Evolutionary conservation across 2,888 invertebrate species (phyloP).

Genomic region (Theretra japonica): DNA sequence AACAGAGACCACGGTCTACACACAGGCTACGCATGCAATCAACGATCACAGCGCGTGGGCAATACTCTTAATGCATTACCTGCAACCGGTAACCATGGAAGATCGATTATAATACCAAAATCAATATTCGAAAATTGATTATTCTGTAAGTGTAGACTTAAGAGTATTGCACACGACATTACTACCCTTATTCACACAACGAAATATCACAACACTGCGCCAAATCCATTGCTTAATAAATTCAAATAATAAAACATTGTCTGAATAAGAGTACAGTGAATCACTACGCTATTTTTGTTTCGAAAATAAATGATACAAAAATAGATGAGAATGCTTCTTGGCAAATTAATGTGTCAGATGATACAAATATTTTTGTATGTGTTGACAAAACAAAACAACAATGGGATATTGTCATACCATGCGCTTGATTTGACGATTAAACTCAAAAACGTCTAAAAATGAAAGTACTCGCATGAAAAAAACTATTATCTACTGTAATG

Average conservation of each 20-base stretch:
- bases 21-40: slow-evolving; percentile 78
- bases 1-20: slow-evolving; percentile 82
- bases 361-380: not conserved
- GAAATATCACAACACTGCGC: slow-evolving; percentile 6
- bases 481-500: not conserved
- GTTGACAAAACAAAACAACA: slow-evolving; percentile 21
- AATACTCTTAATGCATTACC: not conserved
- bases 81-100: not conserved
- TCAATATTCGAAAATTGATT: not conserved
- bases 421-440: not conserved
- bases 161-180: slow-evolving; percentile 18
- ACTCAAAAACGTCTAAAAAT: not conserved
- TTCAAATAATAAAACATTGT: not conserved
- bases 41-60: slow-evolving; percentile 24
- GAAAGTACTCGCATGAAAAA: not conserved
- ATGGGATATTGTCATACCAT: not conserved
- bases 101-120: not conserved
- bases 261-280: slow-evolving; percentile 19
- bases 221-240: no score
- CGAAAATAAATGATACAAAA: slow-evolving; percentile 32
- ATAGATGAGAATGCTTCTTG: slow-evolving; percentile 29
- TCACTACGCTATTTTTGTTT: slow-evolving; percentile 19
- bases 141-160: no score
- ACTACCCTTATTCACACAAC: slow-evolving; percentile 22
- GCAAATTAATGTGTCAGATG: slow-evolving; percentile 33